Conservation (phyloP, 2,888 invertebrate species). For the Trissoscelio sp. region DNA sequence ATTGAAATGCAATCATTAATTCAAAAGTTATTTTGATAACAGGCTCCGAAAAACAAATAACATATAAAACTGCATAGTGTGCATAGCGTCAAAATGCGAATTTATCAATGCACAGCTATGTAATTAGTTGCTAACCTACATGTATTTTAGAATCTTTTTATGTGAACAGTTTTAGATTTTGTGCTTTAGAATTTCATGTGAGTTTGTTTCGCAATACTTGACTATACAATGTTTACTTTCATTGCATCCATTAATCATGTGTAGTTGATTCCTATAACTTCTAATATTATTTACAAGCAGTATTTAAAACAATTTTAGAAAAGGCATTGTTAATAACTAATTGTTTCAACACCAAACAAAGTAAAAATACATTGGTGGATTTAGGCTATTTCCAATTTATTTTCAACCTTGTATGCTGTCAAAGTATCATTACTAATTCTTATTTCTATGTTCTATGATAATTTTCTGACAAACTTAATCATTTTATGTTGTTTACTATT, state of each 20-base stretch:
- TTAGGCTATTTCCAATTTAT: too few relatives aligned
- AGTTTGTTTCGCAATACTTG: constrained; percentile 2
- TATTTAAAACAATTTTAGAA: background rate
- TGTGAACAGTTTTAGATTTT: constrained; percentile 49
- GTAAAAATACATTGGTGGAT: too few relatives aligned
- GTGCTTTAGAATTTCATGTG: constrained; percentile 57
- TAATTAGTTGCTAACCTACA: constrained; percentile 50
- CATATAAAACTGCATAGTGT: constrained; percentile 38
- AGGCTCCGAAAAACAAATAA: constrained; percentile 7
- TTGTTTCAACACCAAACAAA: too few relatives aligned
- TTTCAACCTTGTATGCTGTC: too few relatives aligned
- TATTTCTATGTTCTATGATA: too few relatives aligned
- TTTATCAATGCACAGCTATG: constrained; percentile 62
- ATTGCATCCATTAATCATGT: too few relatives aligned
- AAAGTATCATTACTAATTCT: too few relatives aligned
- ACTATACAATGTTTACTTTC: background rate
- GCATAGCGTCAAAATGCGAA: constrained; percentile 54
- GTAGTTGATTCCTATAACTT: too few relatives aligned
- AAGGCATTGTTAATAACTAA: background rate
- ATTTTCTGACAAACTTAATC: too few relatives aligned
- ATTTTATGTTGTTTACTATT: too few relatives aligned
- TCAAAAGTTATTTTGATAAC: background rate
- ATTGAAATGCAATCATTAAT: background rate
- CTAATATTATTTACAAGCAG: background rate
- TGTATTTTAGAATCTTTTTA: constrained; percentile 62